Conservation (phyloP, 2,888 invertebrate genomes). For the Scaptomyza reducta region DNA sequence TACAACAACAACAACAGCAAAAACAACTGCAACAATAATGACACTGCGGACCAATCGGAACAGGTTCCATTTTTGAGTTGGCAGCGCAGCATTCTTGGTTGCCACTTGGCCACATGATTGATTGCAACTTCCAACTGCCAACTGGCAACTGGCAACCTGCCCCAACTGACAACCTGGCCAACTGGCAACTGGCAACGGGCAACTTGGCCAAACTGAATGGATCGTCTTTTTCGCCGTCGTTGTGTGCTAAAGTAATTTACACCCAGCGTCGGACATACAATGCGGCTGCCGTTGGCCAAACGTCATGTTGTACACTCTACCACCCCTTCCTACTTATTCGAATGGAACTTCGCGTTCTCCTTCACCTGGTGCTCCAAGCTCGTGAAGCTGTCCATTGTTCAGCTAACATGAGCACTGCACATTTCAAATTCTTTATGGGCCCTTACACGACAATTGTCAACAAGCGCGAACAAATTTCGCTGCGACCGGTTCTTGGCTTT, state of each 20-base stretch:
- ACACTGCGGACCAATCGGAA: constrained; percentile 57
- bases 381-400: constrained; percentile 35
- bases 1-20: constrained; percentile 4
- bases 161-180: constrained; percentile 25
- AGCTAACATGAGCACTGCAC: constrained; percentile 64
- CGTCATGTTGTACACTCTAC: constrained; percentile 46
- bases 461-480: constrained; percentile 74
- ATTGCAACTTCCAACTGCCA: constrained; percentile 66
- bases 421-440: constrained; percentile 71
- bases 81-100: constrained; percentile 52
- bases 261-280: constrained; percentile 50
- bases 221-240: constrained; percentile 30
- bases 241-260: constrained; percentile 61
- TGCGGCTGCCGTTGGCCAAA: constrained; percentile 61
- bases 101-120: constrained; percentile 76
- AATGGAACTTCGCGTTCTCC: neutral
- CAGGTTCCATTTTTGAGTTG: constrained; percentile 70
- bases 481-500: constrained; percentile 62
- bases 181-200: constrained; percentile 38
- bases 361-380: neutral
- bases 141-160: constrained; percentile 34
- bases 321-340: too few relatives aligned
- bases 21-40: constrained; percentile 22
- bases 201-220: constrained; percentile 36
- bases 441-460: constrained; percentile 77